A percentile compares a stretch with the other conserved stretches of the same genome.
phyloP scores from a whole-genome alignment of 2,113 vertebrate genomes.

The Cinclus cinclus region DNA sequence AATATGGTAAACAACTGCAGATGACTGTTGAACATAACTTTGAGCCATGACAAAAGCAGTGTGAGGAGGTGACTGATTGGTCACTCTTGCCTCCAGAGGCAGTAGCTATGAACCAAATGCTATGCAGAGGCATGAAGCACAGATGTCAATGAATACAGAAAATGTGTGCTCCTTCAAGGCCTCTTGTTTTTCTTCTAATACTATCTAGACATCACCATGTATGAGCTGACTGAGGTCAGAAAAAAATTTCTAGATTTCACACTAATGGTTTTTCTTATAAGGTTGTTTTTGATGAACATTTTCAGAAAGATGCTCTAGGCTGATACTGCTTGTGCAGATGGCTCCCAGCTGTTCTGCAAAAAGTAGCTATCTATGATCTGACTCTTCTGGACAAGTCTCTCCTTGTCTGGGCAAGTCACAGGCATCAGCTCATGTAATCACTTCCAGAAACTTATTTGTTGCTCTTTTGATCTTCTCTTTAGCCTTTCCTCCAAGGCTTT shows the following conservation, averaged over 20 bases:
- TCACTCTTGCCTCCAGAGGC: neutral
- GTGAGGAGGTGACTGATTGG: neutral
- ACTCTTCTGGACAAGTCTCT: neutral
- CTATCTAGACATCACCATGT: neutral
- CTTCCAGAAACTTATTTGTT: neutral
- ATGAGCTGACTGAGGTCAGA: neutral
- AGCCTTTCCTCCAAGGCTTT: neutral
- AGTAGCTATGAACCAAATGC: neutral
- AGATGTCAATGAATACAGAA: neutral
- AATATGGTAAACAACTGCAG: neutral
- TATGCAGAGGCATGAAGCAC: neutral
- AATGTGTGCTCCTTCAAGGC: neutral
- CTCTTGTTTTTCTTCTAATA: neutral
- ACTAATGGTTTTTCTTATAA: neutral
- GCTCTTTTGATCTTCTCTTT: neutral
- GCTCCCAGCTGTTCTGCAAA: neutral
- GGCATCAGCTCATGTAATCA: neutral
- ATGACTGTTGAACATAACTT: neutral
- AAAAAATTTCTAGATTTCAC: neutral
- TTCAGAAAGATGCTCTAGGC: neutral
- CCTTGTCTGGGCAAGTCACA: neutral
- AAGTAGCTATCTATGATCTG: neutral
- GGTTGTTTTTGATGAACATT: neutral
- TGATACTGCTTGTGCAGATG: neutral
- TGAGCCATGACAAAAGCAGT: neutral